Evolutionary conservation across 2,888 invertebrate species (phyloP).

Genomic region (Bibio marci): DNA sequence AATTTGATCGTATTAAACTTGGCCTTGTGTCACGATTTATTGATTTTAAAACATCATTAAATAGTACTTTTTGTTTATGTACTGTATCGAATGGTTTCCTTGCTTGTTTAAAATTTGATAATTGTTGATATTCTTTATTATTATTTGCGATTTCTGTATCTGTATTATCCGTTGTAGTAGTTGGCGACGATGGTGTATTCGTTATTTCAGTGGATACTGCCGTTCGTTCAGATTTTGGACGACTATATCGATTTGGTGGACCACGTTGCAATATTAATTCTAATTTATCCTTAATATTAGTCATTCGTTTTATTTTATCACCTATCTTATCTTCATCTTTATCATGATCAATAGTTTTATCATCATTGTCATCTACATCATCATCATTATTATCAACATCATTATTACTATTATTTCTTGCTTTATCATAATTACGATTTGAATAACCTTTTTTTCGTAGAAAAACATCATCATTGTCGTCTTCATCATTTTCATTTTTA

Average conservation of each 20-base stretch:
- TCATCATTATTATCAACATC: neutral
- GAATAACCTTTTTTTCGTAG: neutral
- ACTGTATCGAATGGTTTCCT: conserved; percentile 5
- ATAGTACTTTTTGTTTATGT: conserved; percentile 5
- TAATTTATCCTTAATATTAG: neutral
- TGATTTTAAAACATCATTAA: conserved; percentile 6
- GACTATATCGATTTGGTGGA: conserved; percentile 1
- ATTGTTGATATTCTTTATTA: too few species aligned
- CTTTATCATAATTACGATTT: too few species aligned
- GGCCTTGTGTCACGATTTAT: conserved; percentile 1
- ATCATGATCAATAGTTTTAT: neutral
- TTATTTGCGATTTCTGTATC: too few species aligned
- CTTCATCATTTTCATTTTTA: neutral
- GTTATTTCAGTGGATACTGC: too few species aligned
- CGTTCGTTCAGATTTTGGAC: neutral
- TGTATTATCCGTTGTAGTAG: too few species aligned
- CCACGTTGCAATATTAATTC: conserved; percentile 1
- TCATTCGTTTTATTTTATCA: neutral
- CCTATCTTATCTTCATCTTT: neutral
- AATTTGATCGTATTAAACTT: neutral
- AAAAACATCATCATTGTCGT: neutral
- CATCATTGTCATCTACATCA: too few species aligned
- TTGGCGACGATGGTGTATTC: too few species aligned
- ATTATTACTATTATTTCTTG: too few species aligned
- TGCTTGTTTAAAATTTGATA: too few species aligned